Base-by-base conservation (phyloP, 1,140 invertebrate genomes). In the Varroa destructor region DNA sequence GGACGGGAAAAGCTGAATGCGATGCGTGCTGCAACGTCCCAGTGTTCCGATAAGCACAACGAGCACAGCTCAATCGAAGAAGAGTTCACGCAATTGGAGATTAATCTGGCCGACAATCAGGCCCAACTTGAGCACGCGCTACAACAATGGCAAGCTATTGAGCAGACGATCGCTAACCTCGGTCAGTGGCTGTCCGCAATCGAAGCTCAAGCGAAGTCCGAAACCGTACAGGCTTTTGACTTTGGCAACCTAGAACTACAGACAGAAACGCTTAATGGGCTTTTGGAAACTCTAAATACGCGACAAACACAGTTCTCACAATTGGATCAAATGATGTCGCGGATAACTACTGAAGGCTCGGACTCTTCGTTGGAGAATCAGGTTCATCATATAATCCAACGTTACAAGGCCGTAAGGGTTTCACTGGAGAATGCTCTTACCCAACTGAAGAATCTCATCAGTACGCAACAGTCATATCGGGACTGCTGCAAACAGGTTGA, bases 101-200 rank as follows among this genome's bases (percentile, higher is more conserved):
- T 67, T 46, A 67, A 67, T 46, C 77, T 77, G 6, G 75, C 75
- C 70, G 73, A 75, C 36, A 79, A 77, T 72, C 75, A 77, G 72
- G 72, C 70, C 40, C 76, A 79, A 71, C 74, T 80, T 40, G 78
- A 79, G n/a, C 61, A 67, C 61, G 61, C 61, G 40, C 46, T 67
- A 40, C 61, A 67, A 46, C 61, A 67, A 46, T 67, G 61, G 61
- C 61, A 25, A 40, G 61, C 61, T 67, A 67, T 67, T 37, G 61
- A 67, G 8, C 61, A 67, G 61, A 67, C 40, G 61, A 67, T 67
- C 37, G 36, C 61, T 25, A 67, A 67, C 37, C 61, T 67, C 14
- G 36, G 61, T 8, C 61, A 67, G 37, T 67, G 61, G 61, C 61
- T 67, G 3, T 67, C 61, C 10, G 40, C 61, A 2, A 67, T 67